These are phyloP conservation scores for Nymphicus hollandicus DNA, from an alignment of 2,113 vertebrate genomes.

Conservation along the genomic window DNA sequence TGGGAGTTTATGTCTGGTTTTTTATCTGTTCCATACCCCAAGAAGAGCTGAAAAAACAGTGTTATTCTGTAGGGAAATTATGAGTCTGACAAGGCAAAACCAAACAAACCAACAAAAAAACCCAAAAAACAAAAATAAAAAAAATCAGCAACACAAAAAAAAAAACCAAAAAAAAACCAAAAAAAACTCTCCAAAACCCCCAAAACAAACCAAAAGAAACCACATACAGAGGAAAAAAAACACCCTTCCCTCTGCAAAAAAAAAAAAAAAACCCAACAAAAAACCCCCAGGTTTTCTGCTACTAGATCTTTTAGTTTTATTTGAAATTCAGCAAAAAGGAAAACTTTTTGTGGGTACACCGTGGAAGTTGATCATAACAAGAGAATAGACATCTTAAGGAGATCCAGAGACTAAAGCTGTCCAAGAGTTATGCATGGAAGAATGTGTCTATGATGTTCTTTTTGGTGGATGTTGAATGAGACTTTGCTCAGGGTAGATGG, in stretches of 20 bases:
- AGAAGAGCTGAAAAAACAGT: neutral
- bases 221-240: too few species aligned
- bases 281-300: accelerated
- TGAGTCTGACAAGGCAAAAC: neutral
- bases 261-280: neutral
- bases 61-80: neutral
- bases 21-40: neutral
- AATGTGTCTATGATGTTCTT: neutral
- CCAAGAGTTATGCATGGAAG: accelerated
- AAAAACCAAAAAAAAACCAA: neutral
- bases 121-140: too few species aligned
- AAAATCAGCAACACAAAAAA: neutral
- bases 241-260: too few species aligned
- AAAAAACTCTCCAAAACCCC: neutral
- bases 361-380: neutral
- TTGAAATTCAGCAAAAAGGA: neutral
- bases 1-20: neutral
- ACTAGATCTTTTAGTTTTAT: neutral
- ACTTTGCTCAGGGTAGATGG: neutral
- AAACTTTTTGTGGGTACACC: neutral
- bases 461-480: neutral
- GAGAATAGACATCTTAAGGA: neutral
- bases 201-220: too few species aligned
- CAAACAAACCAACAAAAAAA: neutral
- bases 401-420: neutral